Conservation (phyloP, 2,888 invertebrate species). For the Proisotoma minuta region DNA sequence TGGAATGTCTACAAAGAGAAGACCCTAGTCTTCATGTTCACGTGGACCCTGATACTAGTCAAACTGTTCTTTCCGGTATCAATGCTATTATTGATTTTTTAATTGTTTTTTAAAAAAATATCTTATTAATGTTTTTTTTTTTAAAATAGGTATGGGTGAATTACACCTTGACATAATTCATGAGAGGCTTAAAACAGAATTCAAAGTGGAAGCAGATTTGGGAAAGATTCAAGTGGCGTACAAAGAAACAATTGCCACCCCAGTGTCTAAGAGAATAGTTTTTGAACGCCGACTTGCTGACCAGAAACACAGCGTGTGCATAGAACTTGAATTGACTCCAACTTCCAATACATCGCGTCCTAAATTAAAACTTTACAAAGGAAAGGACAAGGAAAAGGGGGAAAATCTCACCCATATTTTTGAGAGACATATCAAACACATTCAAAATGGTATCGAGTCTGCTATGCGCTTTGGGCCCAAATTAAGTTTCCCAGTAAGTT, state of each 20-base stretch:
- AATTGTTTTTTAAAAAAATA: neutral
- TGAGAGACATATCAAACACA: conserved; percentile 63
- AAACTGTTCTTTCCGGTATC: conserved; percentile 73
- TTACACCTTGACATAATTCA: conserved; percentile 90
- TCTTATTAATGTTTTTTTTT: neutral
- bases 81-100: neutral
- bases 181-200: conserved; percentile 80
- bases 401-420: conserved; percentile 62
- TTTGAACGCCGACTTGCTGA: conserved; percentile 64
- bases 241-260: conserved; percentile 64
- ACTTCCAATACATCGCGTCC: conserved; percentile 3
- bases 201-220: conserved; percentile 82
- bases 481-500: conserved; percentile 72
- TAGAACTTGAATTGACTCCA: conserved; percentile 37
- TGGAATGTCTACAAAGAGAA: conserved; percentile 75
- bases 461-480: conserved; percentile 77
- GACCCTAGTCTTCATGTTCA: conserved; percentile 82
- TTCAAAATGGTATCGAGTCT: conserved; percentile 66
- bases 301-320: conserved; percentile 31
- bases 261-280: conserved; percentile 53
- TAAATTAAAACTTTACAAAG: conserved; percentile 50
- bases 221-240: conserved; percentile 91
- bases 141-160: conserved; percentile 83
- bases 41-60: conserved; percentile 73
- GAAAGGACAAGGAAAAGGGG: conserved; percentile 48